Evolutionary conservation across 2,797 vertebrate species (phyloP).

Genomic region (Cyclopterus lumpus): DNA sequence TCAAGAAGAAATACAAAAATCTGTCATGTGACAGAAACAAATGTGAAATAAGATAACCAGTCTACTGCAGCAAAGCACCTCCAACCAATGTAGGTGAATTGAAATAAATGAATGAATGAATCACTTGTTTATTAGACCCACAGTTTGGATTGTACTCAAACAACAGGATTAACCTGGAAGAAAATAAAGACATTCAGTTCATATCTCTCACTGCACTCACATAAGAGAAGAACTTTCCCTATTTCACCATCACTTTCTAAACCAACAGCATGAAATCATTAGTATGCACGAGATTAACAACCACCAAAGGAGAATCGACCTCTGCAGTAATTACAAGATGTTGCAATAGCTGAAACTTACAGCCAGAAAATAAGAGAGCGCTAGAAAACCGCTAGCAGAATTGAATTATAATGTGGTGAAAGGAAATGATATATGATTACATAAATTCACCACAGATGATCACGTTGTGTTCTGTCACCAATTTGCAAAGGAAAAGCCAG

Average conservation of each 20-base stretch:
- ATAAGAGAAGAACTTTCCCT: neutral
- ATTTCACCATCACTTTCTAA: neutral
- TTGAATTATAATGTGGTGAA: slow-evolving; percentile 15
- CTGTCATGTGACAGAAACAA: neutral
- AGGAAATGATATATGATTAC: slow-evolving; percentile 31
- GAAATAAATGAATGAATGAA: too few species aligned
- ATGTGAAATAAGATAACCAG: neutral
- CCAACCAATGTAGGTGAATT: neutral
- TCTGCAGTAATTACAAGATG: neutral
- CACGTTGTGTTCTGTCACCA: slow-evolving; percentile 33
- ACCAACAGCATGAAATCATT: neutral
- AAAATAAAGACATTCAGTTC: neutral
- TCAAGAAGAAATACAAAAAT: neutral
- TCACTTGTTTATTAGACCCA: too few species aligned
- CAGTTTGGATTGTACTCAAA: neutral
- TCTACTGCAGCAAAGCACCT: neutral
- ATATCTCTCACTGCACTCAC: neutral
- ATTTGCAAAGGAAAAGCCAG: slow-evolving; percentile 29
- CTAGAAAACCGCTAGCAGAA: neutral
- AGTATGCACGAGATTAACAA: neutral
- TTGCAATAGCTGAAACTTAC: neutral
- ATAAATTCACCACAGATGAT: slow-evolving; percentile 20
- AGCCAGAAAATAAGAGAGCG: neutral
- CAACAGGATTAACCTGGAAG: neutral
- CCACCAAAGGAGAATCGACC: neutral